These are phyloP conservation scores for Istiophorus platypterus DNA, from an alignment of 2,113 vertebrate genomes.

Conservation along the genomic window DNA sequence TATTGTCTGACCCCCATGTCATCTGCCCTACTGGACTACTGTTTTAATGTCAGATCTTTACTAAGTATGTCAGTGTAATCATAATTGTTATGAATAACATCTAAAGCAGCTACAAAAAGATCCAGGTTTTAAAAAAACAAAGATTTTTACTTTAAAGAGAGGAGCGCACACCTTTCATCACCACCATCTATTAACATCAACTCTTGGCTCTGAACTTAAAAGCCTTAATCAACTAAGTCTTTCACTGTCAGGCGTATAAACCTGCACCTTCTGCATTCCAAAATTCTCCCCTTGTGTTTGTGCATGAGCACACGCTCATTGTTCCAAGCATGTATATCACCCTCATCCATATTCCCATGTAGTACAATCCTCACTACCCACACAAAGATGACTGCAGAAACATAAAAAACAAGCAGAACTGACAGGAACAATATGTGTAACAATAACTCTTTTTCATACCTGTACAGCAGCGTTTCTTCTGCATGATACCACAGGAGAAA, in stretches of 20 bases:
- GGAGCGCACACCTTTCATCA: slow-evolving; percentile 56
- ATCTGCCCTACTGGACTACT: background rate
- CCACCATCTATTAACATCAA: slow-evolving; percentile 59
- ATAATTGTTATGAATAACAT: slow-evolving; percentile 1
- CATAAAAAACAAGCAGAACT: slow-evolving; percentile 28
- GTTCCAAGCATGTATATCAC: slow-evolving; percentile 13
- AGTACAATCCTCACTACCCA: slow-evolving; percentile 42
- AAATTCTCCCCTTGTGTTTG: slow-evolving; percentile 1
- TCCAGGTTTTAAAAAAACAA: slow-evolving; percentile 4
- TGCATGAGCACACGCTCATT: background rate
- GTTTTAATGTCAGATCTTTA: slow-evolving; percentile 2
- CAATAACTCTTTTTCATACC: slow-evolving; percentile 20
- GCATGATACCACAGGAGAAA: background rate
- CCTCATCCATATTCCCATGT: slow-evolving; percentile 29
- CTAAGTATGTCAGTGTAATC: background rate
- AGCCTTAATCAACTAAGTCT: slow-evolving; percentile 70
- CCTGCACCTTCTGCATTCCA: slow-evolving; percentile 49
- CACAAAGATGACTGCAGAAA: slow-evolving; percentile 33
- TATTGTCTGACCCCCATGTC: background rate
- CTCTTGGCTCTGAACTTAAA: slow-evolving; percentile 45
- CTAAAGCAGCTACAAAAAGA: background rate
- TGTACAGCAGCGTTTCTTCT: slow-evolving; percentile 1
- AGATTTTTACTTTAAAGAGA: slow-evolving; percentile 26
- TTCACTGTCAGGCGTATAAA: slow-evolving; percentile 66
- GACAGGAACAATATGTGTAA: slow-evolving; percentile 48